A percentile compares a stretch with the other conserved stretches of the same genome.
phyloP scores from a whole-genome alignment of 2,113 vertebrate genomes.

The Lepisosteus osseus region DNA sequence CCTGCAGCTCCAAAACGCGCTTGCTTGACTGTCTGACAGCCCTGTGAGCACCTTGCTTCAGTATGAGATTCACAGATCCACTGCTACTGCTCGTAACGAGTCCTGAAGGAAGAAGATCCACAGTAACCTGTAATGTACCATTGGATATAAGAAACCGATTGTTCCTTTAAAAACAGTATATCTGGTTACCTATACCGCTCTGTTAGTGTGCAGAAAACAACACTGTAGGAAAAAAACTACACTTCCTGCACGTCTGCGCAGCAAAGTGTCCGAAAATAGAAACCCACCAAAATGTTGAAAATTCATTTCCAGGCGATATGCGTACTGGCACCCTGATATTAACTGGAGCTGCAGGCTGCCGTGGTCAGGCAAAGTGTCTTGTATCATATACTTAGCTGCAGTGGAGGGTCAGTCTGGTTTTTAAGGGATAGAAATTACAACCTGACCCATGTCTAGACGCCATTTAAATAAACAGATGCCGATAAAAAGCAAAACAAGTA shows the following conservation, averaged over 20 bases:
- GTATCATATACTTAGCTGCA: neutral
- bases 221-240: neutral
- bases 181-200: too few relatives aligned
- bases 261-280: slow-evolving; percentile 16
- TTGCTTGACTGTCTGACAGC: too few relatives aligned
- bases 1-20: too few relatives aligned
- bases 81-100: too few relatives aligned
- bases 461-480: neutral
- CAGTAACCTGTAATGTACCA: too few relatives aligned
- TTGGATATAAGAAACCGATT: too few relatives aligned
- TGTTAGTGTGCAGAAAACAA: too few relatives aligned
- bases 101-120: too few relatives aligned
- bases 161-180: too few relatives aligned
- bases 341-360: neutral
- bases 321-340: neutral
- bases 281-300: neutral
- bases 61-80: too few relatives aligned
- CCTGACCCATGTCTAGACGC: neutral
- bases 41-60: too few relatives aligned
- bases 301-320: neutral
- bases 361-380: neutral
- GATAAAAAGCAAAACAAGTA: neutral
- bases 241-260: neutral
- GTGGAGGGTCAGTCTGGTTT: neutral
- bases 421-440: neutral